These are phyloP conservation scores for Panagrolaimus sp. DNA, from an alignment of 1,140 invertebrate genomes.

Conservation along the genomic window DNA sequence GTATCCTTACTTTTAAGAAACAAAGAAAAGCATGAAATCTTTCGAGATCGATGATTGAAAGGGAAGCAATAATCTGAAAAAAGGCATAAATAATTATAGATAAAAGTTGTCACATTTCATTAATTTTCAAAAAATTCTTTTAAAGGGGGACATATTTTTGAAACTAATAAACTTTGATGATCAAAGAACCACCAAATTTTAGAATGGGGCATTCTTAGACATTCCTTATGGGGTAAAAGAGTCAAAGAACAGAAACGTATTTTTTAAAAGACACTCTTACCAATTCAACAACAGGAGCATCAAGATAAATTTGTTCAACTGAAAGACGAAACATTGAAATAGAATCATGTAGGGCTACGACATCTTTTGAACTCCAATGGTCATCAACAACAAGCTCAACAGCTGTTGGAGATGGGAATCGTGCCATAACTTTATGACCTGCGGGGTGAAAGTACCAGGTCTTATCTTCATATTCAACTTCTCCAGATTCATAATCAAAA, in stretches of 20 bases:
- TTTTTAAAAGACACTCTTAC: slow-evolving; percentile 21
- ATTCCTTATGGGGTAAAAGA: too few relatives aligned
- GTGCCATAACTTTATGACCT: slow-evolving; percentile 11
- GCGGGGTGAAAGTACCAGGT: slow-evolving; percentile 18
- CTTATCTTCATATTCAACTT: slow-evolving; percentile 3
- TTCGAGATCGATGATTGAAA: slow-evolving; percentile 50
- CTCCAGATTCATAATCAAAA: neutral
- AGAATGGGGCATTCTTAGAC: too few relatives aligned
- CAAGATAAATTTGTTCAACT: slow-evolving; percentile 34
- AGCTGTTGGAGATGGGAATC: neutral
- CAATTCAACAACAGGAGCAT: slow-evolving; percentile 54
- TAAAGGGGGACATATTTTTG: too few relatives aligned
- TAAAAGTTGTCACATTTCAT: too few relatives aligned
- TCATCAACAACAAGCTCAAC: slow-evolving; percentile 39
- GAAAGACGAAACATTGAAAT: slow-evolving; percentile 35
- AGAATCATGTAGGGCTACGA: slow-evolving; percentile 36
- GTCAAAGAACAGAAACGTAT: too few relatives aligned
- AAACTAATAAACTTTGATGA: too few relatives aligned
- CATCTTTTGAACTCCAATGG: slow-evolving; percentile 43
- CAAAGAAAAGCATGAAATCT: slow-evolving; percentile 55
- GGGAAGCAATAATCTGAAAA: slow-evolving; percentile 46
- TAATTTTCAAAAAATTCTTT: too few relatives aligned
- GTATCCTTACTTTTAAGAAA: slow-evolving; percentile 42
- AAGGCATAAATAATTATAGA: too few relatives aligned
- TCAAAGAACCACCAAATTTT: too few relatives aligned